These are phyloP conservation scores for Pyrgus malvae DNA, from an alignment of 2,888 invertebrate species.

Conservation along the genomic window DNA sequence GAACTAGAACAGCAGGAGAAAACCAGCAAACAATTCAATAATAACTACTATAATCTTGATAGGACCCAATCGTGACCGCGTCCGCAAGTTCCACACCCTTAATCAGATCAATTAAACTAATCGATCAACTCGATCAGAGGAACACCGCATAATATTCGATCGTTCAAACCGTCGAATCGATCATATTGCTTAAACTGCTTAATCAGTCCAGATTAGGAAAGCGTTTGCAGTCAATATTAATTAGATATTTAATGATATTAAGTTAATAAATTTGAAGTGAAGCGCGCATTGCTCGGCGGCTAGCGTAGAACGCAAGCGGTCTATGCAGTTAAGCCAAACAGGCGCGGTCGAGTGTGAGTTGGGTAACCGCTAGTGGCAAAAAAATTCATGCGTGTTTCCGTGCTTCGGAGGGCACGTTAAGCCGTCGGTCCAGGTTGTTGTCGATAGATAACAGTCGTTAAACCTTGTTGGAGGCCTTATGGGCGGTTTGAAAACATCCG, in stretches of 20 bases:
- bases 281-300: no score
- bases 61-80: conserved; percentile 21
- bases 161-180: conserved; percentile 15
- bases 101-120: conserved; percentile 25
- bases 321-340: no score
- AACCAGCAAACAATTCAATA: conserved; percentile 20
- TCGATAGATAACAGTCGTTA: no score
- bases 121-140: conserved; percentile 22
- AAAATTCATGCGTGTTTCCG: no score
- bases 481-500: no score
- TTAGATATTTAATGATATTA: conserved; percentile 7
- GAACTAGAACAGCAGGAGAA: conserved; percentile 13
- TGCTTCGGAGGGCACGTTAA: no score
- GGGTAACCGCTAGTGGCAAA: no score
- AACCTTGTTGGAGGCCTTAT: no score
- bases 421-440: no score
- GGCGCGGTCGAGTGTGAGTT: no score
- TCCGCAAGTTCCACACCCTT: not conserved
- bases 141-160: conserved; percentile 17
- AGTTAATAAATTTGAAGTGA: not conserved
- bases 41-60: conserved; percentile 20
- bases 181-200: conserved; percentile 25
- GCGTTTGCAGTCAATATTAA: conserved; percentile 12
- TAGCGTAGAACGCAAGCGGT: no score
- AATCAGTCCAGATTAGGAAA: conserved; percentile 21